phyloP scores from a whole-genome alignment of 1,140 invertebrate genomes.

The Drosophila mayri region DNA sequence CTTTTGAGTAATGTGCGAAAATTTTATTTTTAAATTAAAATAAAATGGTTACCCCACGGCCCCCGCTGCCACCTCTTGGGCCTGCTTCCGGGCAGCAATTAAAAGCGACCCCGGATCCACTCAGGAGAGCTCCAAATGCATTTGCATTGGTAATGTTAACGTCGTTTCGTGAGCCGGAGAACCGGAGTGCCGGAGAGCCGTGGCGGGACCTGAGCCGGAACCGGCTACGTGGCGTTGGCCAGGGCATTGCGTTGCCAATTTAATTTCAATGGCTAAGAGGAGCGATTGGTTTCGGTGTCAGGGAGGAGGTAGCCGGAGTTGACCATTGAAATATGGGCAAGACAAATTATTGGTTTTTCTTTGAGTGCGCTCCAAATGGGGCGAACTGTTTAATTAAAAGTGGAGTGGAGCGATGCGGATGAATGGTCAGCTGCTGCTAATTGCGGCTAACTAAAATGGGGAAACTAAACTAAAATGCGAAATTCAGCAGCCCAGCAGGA shows the following conservation, averaged over 20 bases:
- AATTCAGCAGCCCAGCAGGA: neutral
- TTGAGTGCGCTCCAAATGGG: conserved; percentile 68
- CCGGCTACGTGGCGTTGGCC: conserved; percentile 1
- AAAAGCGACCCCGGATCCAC: conserved; percentile 36
- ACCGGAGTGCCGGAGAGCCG: neutral
- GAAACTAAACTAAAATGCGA: neutral
- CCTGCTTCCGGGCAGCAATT: conserved; percentile 45
- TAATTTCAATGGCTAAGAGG: conserved; percentile 42
- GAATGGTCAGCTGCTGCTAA: conserved; percentile 50
- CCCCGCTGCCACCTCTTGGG: neutral
- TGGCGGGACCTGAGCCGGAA: conserved; percentile 11
- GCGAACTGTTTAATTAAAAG: conserved; percentile 78
- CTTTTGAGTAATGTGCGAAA: conserved; percentile 61
- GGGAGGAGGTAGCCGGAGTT: neutral
- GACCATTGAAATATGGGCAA: conserved; percentile 72
- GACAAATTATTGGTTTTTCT: conserved; percentile 80
- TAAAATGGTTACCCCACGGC: conserved; percentile 31
- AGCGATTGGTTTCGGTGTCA: conserved; percentile 5
- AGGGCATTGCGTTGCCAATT: conserved; percentile 57
- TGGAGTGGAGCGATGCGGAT: conserved; percentile 58
- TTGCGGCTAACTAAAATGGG: conserved; percentile 27
- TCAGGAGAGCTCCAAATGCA: conserved; percentile 59
- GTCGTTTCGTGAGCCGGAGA: conserved; percentile 29
- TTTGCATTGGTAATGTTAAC: conserved; percentile 75
- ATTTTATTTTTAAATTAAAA: conserved; percentile 74